Evolutionary conservation across 2,797 vertebrate species (phyloP).

Genomic region (Gouania willdenowi): DNA sequence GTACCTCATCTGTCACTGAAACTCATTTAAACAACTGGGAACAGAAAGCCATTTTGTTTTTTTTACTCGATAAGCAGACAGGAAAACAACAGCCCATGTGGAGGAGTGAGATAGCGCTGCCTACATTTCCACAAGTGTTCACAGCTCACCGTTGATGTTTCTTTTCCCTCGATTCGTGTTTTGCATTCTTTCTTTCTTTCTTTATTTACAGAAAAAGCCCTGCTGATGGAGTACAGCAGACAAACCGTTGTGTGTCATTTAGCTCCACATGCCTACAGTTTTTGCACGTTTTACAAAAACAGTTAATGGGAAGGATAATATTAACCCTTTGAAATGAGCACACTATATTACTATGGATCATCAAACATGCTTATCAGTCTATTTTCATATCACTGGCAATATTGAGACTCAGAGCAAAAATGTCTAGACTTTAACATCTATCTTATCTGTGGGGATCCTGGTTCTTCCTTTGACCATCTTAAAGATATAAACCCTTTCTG

Average conservation of each 20-base stretch:
- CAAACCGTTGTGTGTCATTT: neutral
- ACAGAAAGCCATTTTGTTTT: conserved; percentile 62
- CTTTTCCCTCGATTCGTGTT: conserved; percentile 16
- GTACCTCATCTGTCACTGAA: conserved; percentile 59
- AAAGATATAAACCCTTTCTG: no score
- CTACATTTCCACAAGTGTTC: conserved; percentile 64
- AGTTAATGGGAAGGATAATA: no score
- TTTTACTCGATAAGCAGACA: conserved; percentile 60
- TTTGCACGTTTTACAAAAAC: no score
- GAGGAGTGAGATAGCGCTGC: conserved; percentile 68
- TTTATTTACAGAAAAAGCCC: conserved; percentile 5
- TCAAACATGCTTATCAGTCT: no score
- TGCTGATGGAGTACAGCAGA: neutral
- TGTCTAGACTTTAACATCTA: no score
- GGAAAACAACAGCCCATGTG: conserved; percentile 72
- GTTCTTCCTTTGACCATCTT: no score
- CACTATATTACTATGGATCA: no score
- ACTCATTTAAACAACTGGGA: conserved; percentile 58
- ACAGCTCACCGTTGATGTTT: conserved; percentile 16
- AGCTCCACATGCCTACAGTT: neutral
- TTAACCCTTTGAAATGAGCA: no score
- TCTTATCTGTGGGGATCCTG: no score
- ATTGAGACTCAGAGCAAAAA: no score
- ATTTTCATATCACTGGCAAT: no score
- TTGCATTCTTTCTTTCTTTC: conserved; percentile 20